Evolutionary conservation across 2,113 vertebrate genomes (phyloP).

Genomic region (Carlito syrichta): DNA sequence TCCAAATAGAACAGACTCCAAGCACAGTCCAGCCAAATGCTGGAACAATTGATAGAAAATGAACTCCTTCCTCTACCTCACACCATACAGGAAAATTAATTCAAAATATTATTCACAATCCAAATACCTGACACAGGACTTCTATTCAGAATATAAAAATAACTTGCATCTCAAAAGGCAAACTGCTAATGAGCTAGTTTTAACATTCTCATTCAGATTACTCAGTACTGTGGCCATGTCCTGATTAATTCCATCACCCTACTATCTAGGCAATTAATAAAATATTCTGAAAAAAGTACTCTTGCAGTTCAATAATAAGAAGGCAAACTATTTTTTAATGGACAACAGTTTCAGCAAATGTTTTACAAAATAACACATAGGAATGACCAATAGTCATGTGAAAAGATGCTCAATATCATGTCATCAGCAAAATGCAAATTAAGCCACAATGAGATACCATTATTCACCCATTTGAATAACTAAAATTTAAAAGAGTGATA

Average conservation of each 20-base stretch:
- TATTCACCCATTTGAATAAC: neutral
- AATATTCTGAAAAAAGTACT: no score
- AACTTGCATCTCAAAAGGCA: no score
- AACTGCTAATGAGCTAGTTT: no score
- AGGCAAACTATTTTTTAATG: neutral
- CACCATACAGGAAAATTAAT: neutral
- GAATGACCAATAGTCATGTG: neutral
- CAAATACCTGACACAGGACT: neutral
- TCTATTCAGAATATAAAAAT: neutral
- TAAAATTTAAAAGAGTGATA: neutral
- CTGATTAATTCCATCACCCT: no score
- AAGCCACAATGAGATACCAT: neutral
- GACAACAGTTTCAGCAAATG: neutral
- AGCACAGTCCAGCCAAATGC: neutral
- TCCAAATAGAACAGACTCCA: neutral
- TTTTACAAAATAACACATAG: neutral
- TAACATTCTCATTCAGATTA: no score
- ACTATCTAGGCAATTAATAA: no score
- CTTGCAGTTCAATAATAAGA: neutral
- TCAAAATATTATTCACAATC: neutral
- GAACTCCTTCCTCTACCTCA: neutral
- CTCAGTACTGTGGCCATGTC: no score
- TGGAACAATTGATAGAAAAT: neutral
- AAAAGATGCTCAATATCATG: neutral
- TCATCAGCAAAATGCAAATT: conserved; percentile 25